phyloP scores from a whole-genome alignment of 2,888 invertebrate species.

The Scotopteryx bipunctaria region DNA sequence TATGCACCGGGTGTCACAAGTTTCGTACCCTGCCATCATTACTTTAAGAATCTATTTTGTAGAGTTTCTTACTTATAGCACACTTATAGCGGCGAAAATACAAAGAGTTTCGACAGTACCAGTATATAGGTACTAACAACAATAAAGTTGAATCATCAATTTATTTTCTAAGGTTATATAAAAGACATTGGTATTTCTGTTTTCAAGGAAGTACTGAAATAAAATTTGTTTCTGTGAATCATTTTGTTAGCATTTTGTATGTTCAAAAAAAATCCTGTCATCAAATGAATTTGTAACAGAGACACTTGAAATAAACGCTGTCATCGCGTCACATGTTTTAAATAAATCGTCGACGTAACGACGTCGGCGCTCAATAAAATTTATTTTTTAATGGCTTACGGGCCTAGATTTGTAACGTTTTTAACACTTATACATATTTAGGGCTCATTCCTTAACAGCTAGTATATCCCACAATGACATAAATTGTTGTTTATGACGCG shows the following conservation, averaged over 20 bases:
- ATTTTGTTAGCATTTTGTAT: constrained; percentile 43
- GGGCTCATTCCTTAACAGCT: constrained; percentile 47
- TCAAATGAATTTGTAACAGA: constrained; percentile 62
- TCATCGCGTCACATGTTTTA: constrained; percentile 66
- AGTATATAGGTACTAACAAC: no score
- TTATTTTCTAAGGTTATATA: no score
- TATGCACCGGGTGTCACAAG: constrained; percentile 64
- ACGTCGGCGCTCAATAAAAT: constrained; percentile 68
- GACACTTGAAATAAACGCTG: constrained; percentile 63
- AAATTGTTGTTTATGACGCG: constrained; percentile 45
- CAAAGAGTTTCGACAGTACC: no score
- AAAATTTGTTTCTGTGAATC: neutral
- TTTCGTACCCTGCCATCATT: constrained; percentile 51
- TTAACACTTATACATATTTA: constrained; percentile 57
- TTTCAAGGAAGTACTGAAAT: neutral
- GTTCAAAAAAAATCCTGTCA: constrained; percentile 37
- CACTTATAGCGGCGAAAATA: no score
- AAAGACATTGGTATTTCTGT: neutral
- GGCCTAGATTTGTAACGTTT: constrained; percentile 57
- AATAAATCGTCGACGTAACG: constrained; percentile 72
- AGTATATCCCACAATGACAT: constrained; percentile 44
- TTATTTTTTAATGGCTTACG: constrained; percentile 65
- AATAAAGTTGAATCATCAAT: no score
- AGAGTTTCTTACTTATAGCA: neutral
- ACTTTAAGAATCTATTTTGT: constrained; percentile 25